Evolutionary conservation across 2,888 invertebrate species (phyloP).

Genomic region (Abscondita cerata): DNA sequence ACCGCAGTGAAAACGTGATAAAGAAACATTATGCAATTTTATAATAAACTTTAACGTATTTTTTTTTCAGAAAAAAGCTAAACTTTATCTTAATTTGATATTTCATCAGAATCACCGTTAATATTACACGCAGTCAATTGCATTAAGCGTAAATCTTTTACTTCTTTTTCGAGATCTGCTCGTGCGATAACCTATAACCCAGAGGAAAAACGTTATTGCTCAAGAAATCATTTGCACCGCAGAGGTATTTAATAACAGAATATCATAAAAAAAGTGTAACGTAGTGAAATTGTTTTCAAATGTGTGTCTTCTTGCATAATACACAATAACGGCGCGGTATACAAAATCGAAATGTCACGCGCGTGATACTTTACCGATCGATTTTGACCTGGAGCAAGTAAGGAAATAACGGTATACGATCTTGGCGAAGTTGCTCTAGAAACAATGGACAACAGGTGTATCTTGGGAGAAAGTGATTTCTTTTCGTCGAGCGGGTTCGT

Average conservation of each 20-base stretch:
- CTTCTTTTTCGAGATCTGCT: constrained; percentile 39
- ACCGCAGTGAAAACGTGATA: not conserved
- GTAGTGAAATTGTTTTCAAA: constrained; percentile 40
- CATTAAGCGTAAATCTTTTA: constrained; percentile 5
- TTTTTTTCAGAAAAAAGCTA: not conserved
- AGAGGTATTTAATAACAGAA: constrained; percentile 23
- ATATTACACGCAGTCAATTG: constrained; percentile 2
- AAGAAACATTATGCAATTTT: not conserved
- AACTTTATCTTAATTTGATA: not conserved
- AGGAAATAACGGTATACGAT: constrained; percentile 23
- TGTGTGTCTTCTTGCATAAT: constrained; percentile 13
- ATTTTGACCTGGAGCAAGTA: constrained; percentile 32
- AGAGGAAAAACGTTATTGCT: constrained; percentile 42
- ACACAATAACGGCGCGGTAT: constrained; percentile 24
- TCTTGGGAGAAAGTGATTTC: constrained; percentile 50
- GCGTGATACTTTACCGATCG: constrained; percentile 44
- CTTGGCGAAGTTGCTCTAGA: constrained; percentile 44
- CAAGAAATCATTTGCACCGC: constrained; percentile 43
- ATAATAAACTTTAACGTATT: not conserved
- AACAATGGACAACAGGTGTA: constrained; percentile 49
- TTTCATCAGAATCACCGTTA: constrained; percentile 6
- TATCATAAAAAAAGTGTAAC: constrained; percentile 41
- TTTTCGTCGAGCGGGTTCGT: constrained; percentile 12
- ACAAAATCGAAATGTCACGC: constrained; percentile 41
- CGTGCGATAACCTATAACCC: constrained; percentile 46